Conservation (phyloP, 2,888 invertebrate species). For the Luperina nickerlii region DNA sequence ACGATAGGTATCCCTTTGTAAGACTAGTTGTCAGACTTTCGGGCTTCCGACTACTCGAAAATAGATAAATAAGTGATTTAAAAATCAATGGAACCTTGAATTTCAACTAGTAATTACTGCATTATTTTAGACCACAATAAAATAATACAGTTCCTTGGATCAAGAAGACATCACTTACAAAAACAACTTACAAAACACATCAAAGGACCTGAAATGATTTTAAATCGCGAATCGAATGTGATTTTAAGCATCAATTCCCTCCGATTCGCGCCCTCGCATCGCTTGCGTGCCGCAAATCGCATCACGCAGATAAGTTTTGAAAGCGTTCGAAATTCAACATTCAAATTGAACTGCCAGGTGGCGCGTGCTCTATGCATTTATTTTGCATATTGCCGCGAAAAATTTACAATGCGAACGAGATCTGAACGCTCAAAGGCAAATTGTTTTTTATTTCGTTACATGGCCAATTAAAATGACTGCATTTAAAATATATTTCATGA, state of each 20-base stretch:
- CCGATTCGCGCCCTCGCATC: slow-evolving; percentile 73
- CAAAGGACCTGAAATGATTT: slow-evolving; percentile 74
- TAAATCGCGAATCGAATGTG: slow-evolving; percentile 77
- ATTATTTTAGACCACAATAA: not conserved
- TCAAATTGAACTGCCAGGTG: slow-evolving; percentile 71
- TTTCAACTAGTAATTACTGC: not conserved
- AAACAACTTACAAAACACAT: slow-evolving; percentile 61
- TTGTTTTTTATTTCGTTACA: slow-evolving; percentile 13
- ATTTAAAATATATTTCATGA: not conserved
- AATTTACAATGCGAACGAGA: slow-evolving; percentile 38
- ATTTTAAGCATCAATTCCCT: slow-evolving; percentile 78
- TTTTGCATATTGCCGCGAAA: slow-evolving; percentile 63
- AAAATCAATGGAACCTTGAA: no score
- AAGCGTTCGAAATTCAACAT: slow-evolving; percentile 78
- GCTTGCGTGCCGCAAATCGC: slow-evolving; percentile 74
- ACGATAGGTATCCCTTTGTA: no score
- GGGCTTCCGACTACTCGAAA: no score
- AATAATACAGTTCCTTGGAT: slow-evolving; percentile 8
- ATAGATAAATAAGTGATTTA: no score
- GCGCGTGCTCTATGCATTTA: slow-evolving; percentile 70
- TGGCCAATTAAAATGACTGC: not conserved
- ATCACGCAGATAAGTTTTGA: slow-evolving; percentile 75
- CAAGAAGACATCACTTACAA: slow-evolving; percentile 46
- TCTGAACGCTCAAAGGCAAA: slow-evolving; percentile 2
- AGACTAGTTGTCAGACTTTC: no score